Conservation (phyloP, 2,888 invertebrate genomes). For the Eupelmus urozonus region DNA sequence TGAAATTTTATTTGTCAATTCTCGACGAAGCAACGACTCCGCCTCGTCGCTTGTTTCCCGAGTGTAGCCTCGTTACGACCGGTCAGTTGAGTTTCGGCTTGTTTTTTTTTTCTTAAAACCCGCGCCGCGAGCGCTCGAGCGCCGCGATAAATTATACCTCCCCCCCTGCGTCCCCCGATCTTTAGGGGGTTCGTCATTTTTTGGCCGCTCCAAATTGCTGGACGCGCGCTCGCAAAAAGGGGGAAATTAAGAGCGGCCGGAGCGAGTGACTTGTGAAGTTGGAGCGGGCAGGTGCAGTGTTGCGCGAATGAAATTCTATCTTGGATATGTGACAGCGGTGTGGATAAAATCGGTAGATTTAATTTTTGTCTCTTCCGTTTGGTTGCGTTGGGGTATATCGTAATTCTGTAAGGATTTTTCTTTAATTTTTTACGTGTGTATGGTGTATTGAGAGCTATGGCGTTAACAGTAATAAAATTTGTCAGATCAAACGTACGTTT, state of each 20-base stretch:
- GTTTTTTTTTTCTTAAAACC: background rate
- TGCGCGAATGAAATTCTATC: no score
- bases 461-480: no score
- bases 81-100: slow-evolving; percentile 48
- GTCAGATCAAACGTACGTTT: no score
- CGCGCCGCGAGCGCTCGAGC: slow-evolving; percentile 19
- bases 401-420: no score
- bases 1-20: slow-evolving; percentile 39
- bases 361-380: no score
- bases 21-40: background rate
- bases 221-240: background rate
- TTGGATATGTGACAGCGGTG: no score
- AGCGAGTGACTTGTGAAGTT: background rate
- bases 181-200: slow-evolving; percentile 18
- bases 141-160: slow-evolving; percentile 45
- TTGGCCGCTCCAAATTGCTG: slow-evolving; percentile 30
- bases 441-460: no score
- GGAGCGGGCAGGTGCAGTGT: slow-evolving; percentile 9
- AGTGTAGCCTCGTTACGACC: slow-evolving; percentile 29
- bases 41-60: background rate
- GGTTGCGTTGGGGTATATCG: no score
- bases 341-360: no score
- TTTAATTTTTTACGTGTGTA: no score
- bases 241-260: slow-evolving; percentile 30
- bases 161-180: background rate